phyloP scores from a whole-genome alignment of 2,888 invertebrate species.

The Drosophila demipolita region DNA sequence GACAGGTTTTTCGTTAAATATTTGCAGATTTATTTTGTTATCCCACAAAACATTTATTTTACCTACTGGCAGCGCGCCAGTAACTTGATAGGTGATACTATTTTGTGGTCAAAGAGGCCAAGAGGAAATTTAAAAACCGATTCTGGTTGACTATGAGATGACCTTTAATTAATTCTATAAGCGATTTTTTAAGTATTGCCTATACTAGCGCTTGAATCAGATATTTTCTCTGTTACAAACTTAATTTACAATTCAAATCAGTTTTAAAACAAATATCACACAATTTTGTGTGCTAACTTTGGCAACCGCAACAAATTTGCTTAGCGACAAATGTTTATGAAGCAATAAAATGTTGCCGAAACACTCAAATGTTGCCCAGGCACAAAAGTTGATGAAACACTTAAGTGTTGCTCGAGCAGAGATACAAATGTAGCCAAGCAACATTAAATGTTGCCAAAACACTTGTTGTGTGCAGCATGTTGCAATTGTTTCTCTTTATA shows the following conservation, averaged over 20 bases:
- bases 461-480: conserved; percentile 69
- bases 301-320: conserved; percentile 3
- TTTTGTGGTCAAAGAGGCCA: conserved; percentile 16
- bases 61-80: conserved; percentile 44
- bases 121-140: not conserved
- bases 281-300: conserved; percentile 10
- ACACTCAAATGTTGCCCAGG: conserved; percentile 10
- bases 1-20: conserved; percentile 33
- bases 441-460: conserved; percentile 41
- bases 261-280: not conserved
- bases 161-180: not conserved
- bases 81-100: conserved; percentile 23
- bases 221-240: not conserved
- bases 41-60: conserved; percentile 13
- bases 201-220: not conserved
- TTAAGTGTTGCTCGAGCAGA: conserved; percentile 6
- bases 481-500: conserved; percentile 13
- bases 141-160: conserved; percentile 6
- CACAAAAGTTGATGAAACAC: conserved; percentile 10
- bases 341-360: conserved; percentile 14
- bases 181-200: not conserved
- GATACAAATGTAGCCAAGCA: not conserved
- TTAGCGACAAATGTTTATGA: not conserved
- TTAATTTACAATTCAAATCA: not conserved
- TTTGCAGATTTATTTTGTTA: conserved; percentile 46